Evolutionary conservation across 2,113 vertebrate species (phyloP).

Genomic region (Oncorhynchus kisutch): DNA sequence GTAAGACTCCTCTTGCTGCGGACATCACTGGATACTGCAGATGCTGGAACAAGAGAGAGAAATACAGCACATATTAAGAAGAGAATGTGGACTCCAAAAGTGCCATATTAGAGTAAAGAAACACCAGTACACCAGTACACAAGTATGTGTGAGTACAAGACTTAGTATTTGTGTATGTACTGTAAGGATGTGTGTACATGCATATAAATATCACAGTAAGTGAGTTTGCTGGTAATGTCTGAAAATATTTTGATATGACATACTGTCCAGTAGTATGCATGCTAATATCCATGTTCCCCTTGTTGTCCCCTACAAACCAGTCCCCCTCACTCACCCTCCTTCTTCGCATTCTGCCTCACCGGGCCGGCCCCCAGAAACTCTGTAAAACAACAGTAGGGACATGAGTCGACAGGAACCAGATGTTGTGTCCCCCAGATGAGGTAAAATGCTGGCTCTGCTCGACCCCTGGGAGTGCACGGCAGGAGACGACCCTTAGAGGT

Average conservation of each 20-base stretch:
- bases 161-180: neutral
- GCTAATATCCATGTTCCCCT: neutral
- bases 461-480: conserved; percentile 49
- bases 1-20: conserved; percentile 69
- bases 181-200: neutral
- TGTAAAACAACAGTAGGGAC: conserved; percentile 61
- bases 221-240: neutral
- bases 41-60: conserved; percentile 12
- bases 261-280: neutral
- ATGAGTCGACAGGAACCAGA: conserved; percentile 57
- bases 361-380: conserved; percentile 75
- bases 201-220: neutral
- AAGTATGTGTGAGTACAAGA: too few relatives aligned
- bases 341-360: conserved; percentile 57
- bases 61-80: neutral
- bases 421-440: conserved; percentile 47
- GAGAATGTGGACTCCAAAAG: too few relatives aligned
- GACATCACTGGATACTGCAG: conserved; percentile 47
- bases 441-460: conserved; percentile 58
- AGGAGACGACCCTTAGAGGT: conserved; percentile 51
- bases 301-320: neutral
- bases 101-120: too few relatives aligned
- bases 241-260: neutral
- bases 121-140: too few relatives aligned
- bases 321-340: conserved; percentile 62